A percentile compares a stretch with the other conserved stretches of the same genome.
These are phyloP conservation scores for Ornithoptera priamus DNA, from an alignment of 2,888 invertebrate species.

Conservation along the genomic window DNA sequence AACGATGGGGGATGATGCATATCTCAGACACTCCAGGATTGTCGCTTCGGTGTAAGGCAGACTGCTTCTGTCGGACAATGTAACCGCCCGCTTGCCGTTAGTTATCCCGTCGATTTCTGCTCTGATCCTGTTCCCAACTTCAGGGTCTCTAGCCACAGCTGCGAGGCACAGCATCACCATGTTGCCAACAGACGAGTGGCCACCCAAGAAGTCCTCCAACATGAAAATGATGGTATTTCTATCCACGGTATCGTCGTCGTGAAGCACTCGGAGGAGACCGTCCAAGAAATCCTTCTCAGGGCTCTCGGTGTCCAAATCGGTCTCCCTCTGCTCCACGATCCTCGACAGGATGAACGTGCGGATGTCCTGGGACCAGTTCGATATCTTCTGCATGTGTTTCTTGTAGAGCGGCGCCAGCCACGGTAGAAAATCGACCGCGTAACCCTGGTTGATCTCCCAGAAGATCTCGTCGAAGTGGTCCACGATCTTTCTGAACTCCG, in stretches of 20 bases:
- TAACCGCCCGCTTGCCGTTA: slow-evolving; percentile 77
- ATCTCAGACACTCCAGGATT: slow-evolving; percentile 88
- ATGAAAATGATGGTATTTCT: slow-evolving; percentile 90
- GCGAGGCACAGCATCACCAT: slow-evolving; percentile 88
- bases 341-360: slow-evolving; percentile 86
- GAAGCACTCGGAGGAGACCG: slow-evolving; percentile 85
- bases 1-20: slow-evolving; percentile 92
- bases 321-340: slow-evolving; percentile 82
- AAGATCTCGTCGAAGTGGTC: slow-evolving; percentile 91
- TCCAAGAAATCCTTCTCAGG: slow-evolving; percentile 89
- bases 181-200: slow-evolving; percentile 93
- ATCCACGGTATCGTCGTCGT: slow-evolving; percentile 83
- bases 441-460: slow-evolving; percentile 95
- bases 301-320: slow-evolving; percentile 78
- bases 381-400: slow-evolving; percentile 83
- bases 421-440: slow-evolving; percentile 91
- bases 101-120: slow-evolving; percentile 84
- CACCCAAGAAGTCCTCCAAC: slow-evolving; percentile 92
- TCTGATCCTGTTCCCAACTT: slow-evolving; percentile 83
- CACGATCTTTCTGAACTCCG: slow-evolving; percentile 84
- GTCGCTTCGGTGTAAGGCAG: slow-evolving; percentile 92
- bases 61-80: slow-evolving; percentile 82
- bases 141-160: slow-evolving; percentile 83
- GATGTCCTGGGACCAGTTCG: slow-evolving; percentile 85
- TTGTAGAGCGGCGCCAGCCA: slow-evolving; percentile 88